Conservation (phyloP, 1,140 invertebrate species). For the Patella vulgata region DNA sequence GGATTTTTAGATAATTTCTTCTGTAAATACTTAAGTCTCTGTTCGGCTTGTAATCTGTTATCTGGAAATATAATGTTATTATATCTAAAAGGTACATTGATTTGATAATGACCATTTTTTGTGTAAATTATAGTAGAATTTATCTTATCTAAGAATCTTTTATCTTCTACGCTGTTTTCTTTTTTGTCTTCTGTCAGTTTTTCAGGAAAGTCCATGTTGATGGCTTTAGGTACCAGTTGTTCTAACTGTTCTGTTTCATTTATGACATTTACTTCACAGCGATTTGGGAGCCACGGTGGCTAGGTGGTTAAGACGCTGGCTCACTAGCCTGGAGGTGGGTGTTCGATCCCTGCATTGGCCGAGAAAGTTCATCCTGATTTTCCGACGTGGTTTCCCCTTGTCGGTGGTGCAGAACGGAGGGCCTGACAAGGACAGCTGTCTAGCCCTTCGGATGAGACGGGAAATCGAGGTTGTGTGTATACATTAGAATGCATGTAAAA, state of each 20-base stretch:
- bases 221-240: not conserved
- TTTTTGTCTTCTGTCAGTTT: constrained; percentile 1
- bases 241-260: constrained; percentile 5
- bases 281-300: too few relatives aligned
- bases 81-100: constrained; percentile 19
- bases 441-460: too few relatives aligned
- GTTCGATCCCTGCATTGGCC: too few relatives aligned
- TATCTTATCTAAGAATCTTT: constrained; percentile 9
- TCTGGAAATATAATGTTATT: constrained; percentile 9
- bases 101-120: constrained; percentile 33
- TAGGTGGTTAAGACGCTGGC: too few relatives aligned
- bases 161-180: constrained; percentile 21
- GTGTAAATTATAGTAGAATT: constrained; percentile 1
- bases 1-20: constrained; percentile 5
- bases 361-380: too few relatives aligned
- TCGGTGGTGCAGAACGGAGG: too few relatives aligned
- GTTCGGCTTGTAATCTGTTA: constrained; percentile 9
- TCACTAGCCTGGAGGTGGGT: too few relatives aligned
- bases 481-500: too few relatives aligned
- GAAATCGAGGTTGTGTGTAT: too few relatives aligned
- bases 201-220: constrained; percentile 12
- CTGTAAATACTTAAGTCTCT: constrained; percentile 16
- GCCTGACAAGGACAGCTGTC: too few relatives aligned
- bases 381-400: too few relatives aligned
- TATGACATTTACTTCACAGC: not conserved